Evolutionary conservation across 2,797 vertebrate genomes (phyloP), one percentile per base, ranked within the genome.

Genomic region (Enteromius fasciolatus): DNA sequence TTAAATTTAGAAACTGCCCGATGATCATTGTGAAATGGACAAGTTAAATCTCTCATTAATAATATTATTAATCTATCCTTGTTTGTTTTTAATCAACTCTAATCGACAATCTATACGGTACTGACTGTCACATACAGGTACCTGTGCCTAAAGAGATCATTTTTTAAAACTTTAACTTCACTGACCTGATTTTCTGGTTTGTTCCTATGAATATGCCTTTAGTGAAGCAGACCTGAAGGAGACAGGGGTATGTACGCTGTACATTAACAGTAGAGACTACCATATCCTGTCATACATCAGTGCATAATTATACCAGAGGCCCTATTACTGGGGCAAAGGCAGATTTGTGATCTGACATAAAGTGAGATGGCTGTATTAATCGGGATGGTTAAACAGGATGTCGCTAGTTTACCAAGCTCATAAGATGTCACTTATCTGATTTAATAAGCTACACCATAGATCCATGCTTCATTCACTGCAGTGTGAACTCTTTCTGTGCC

Each of bases 201-300:
- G 15, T 73, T 59, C 33, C 20, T 57, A n/a, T 39, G 4, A 73
- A 50, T 72, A 28, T 11, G 69, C 14, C 14, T 46, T 17, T 28
- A 33, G 46, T 52, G 46, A 31, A 50, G 31, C 6, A 59, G 39
- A 18, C 7, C 8, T 72, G 41, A 48, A 28, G 69, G 63, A 75
- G 12, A 74, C 18, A 61, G n/a, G 5, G 67, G 48, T 44, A 66
- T 52, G 18, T 88, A 84, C 82, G 73, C 76, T 80, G 63, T 67
- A 67, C 39, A 67, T 23, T 61, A 81, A 69, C 17, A 74, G 68
- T 46, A 39, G 15, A 84, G 33, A 83, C 83, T 85, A 64, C 36
- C 83, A 78, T 74, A 28, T 44, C n/a, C 75, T 86, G 74, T 84
- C 77, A 78, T 50, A 80, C 46, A 83, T 80, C 46, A 70, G 31